Evolutionary conservation across 2,888 invertebrate genomes (phyloP).

Genomic region (Glomeris marginata): DNA sequence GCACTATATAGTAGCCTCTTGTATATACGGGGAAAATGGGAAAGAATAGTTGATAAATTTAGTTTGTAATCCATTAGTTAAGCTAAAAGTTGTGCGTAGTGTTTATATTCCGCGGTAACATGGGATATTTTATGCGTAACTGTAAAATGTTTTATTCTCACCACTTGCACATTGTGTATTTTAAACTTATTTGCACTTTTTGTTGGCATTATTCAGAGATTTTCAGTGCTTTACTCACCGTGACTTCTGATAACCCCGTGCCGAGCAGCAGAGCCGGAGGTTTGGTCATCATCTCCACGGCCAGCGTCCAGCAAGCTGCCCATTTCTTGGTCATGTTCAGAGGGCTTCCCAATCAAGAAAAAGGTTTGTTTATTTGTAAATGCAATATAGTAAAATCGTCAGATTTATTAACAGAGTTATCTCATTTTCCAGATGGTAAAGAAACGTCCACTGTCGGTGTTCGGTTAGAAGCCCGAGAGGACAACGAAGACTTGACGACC

Average conservation of each 20-base stretch:
- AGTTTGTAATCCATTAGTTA: too few species aligned
- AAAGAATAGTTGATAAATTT: too few species aligned
- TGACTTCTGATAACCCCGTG: conserved; percentile 1
- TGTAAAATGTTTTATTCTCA: too few species aligned
- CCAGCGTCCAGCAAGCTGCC: not conserved
- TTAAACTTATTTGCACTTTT: not conserved
- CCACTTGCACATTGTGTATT: too few species aligned
- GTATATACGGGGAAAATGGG: too few species aligned
- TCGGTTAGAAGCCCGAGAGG: conserved; percentile 8
- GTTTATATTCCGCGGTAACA: too few species aligned
- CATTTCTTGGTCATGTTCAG: conserved; percentile 10
- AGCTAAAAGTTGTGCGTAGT: too few species aligned
- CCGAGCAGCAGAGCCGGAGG: conserved; percentile 7
- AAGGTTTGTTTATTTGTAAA: not conserved
- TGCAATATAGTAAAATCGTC: too few species aligned
- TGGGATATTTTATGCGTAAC: too few species aligned
- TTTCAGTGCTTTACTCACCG: conserved; percentile 13
- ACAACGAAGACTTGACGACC: conserved; percentile 4
- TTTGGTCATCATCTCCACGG: conserved; percentile 14
- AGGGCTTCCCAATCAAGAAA: not conserved
- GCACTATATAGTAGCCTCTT: too few species aligned
- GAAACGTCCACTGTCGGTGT: conserved; percentile 3
- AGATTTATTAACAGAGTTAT: too few species aligned
- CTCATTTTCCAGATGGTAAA: not conserved
- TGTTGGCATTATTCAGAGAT: conserved; percentile 9